Evolutionary conservation across 2,113 vertebrate genomes (phyloP).

Genomic region (Cygnus buccinator): DNA sequence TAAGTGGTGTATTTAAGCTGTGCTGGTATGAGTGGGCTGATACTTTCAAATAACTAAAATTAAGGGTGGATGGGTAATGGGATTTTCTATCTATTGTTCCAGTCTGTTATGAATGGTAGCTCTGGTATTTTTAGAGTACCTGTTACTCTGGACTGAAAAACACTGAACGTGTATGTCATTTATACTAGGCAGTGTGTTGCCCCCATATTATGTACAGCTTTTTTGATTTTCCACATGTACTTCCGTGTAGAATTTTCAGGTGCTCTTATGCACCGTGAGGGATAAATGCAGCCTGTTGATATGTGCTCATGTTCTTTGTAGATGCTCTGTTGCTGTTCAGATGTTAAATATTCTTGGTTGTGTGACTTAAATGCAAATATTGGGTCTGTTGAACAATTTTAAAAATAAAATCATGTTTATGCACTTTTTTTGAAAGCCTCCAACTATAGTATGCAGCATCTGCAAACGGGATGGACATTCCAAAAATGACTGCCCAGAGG

Average conservation of each 20-base stretch:
- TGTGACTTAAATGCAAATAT: not conserved
- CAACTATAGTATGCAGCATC: slow-evolving; percentile 98
- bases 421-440: slow-evolving; percentile 79
- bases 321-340: not conserved
- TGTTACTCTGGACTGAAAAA: not conserved
- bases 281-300: not conserved
- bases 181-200: not conserved
- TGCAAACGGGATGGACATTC: slow-evolving; percentile 98
- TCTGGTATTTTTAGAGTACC: not conserved
- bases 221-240: not conserved
- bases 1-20: slow-evolving; percentile 55
- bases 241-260: not conserved
- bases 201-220: not conserved
- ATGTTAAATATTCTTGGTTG: not conserved
- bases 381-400: not conserved
- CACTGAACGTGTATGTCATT: not conserved
- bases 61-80: not conserved
- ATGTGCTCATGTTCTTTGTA: not conserved
- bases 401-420: not conserved
- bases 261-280: not conserved
- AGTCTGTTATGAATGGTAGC: not conserved
- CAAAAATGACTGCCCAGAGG: slow-evolving; percentile 96
- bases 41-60: not conserved
- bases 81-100: not conserved
- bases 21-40: not conserved